phyloP scores from a whole-genome alignment of 2,888 invertebrate species.

The Monochamus alternatus region DNA sequence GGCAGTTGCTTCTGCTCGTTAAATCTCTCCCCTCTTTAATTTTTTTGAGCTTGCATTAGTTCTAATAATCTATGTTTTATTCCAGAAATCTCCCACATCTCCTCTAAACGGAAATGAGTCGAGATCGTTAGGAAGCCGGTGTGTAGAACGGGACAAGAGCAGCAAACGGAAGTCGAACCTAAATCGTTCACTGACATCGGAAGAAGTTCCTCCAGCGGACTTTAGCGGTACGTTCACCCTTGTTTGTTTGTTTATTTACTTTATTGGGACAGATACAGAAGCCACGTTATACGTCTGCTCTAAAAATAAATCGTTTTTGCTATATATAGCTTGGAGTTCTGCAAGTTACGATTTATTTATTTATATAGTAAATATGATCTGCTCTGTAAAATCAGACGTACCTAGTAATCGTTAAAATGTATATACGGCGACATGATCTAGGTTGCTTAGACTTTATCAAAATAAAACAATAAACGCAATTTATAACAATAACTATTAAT shows the following conservation, averaged over 20 bases:
- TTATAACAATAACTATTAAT: too few species aligned
- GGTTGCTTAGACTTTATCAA: too few species aligned
- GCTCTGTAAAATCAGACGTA: too few species aligned
- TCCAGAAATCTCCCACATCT: constrained; percentile 52
- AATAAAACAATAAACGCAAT: too few species aligned
- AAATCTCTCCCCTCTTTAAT: too few species aligned
- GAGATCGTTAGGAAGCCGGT: constrained; percentile 41
- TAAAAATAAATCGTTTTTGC: too few species aligned
- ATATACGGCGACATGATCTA: too few species aligned
- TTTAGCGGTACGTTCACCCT: constrained; percentile 56
- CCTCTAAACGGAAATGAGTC: constrained; percentile 41
- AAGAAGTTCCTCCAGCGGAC: constrained; percentile 66
- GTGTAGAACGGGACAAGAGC: constrained; percentile 76
- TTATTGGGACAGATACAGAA: not conserved
- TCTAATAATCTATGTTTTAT: constrained; percentile 32
- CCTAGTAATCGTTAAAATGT: too few species aligned
- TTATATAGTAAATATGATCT: too few species aligned
- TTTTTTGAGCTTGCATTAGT: not conserved
- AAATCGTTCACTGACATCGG: constrained; percentile 73
- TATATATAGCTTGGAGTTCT: too few species aligned
- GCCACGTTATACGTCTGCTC: not conserved
- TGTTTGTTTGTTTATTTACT: not conserved
- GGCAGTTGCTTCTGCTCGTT: too few species aligned
- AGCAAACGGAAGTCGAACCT: constrained; percentile 79
- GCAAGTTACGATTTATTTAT: too few species aligned